Evolutionary conservation across 64 coral and sea anemone species (phyloP), one percentile per base, ranked within the genome.

Genomic region (Hydrozoanthus tunicans): DNA sequence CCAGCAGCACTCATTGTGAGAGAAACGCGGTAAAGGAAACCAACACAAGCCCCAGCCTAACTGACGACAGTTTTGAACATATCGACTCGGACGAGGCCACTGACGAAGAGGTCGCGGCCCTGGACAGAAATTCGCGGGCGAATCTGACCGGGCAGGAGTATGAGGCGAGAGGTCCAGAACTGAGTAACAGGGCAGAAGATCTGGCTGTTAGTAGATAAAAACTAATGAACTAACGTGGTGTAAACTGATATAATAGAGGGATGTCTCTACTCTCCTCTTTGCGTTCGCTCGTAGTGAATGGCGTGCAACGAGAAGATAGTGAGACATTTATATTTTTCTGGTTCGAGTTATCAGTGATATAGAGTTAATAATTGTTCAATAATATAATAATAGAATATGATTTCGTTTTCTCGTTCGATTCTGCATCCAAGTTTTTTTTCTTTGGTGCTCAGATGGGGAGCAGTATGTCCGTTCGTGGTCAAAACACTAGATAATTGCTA

Each of bases 1-100:
- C 58, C 23, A 73, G 81, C 53, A 82, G 52, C 58, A 79, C 64
- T 61, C 10, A 75, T 6, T 14, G 73, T 57, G 70, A 58, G 20
- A 64, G 58, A 72, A 65, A 91, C 52, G 6, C 81, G 10, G 52
- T 54, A 20, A 79, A 93, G 52, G 67, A 94, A 55, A 58, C 66
- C 66, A 91, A 84, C 79, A 56, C 92, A 54, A 95, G 83, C 32
- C 80, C 78, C 12, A 92, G 84, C 17, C 78, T 88, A 12, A 95
- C 83, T 32, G 97, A 98, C 90, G 94, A 99, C 74, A 99, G 97
- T 86, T 99, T 92, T 73, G 97, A 99, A 89, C 97, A 99, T 51
- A 92, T 98, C 15, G 89, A 83, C 56, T 89, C 94, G 52, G 85
- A 90, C 52, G 96, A 98, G 8, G 82, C 91, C 24, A 96, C 97